These are phyloP conservation scores for Pygoscelis antarcticus DNA, from an alignment of 2,113 vertebrate species.

Conservation along the genomic window DNA sequence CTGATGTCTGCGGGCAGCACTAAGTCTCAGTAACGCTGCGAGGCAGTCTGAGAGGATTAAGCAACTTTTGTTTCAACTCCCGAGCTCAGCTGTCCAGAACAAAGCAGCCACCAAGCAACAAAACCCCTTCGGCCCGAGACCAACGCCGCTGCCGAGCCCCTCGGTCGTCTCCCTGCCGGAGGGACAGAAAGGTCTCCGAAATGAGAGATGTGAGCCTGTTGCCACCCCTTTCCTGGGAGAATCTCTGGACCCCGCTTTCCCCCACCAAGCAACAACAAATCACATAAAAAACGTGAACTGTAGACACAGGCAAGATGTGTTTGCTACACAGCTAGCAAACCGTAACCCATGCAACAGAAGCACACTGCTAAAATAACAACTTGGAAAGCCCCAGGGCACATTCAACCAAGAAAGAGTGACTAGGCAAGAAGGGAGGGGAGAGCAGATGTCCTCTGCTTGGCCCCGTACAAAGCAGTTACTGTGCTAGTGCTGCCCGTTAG, in stretches of 20 bases:
- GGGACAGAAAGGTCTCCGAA: neutral
- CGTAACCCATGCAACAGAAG: neutral
- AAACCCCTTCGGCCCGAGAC: neutral
- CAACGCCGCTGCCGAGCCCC: neutral
- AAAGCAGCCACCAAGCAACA: neutral
- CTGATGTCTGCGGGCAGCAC: neutral
- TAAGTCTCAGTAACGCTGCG: neutral
- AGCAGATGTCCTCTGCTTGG: neutral
- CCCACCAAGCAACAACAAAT: neutral
- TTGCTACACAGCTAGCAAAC: neutral
- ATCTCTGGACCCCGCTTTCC: neutral
- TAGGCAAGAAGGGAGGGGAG: neutral
- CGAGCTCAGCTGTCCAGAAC: slow-evolving; percentile 26
- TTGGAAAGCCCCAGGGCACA: slow-evolving; percentile 14
- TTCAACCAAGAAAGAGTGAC: neutral
- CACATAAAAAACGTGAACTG: fast-evolving
- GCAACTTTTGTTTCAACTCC: slow-evolving; percentile 34
- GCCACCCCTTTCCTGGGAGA: neutral
- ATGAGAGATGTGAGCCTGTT: fast-evolving
- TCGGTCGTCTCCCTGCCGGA: fast-evolving
- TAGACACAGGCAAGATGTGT: neutral
- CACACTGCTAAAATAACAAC: neutral
- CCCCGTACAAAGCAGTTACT: neutral
- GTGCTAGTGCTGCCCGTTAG: neutral
- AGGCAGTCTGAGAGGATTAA: slow-evolving; percentile 43